Conservation (phyloP, 2,113 vertebrate genomes). For the Numida meleagris region DNA sequence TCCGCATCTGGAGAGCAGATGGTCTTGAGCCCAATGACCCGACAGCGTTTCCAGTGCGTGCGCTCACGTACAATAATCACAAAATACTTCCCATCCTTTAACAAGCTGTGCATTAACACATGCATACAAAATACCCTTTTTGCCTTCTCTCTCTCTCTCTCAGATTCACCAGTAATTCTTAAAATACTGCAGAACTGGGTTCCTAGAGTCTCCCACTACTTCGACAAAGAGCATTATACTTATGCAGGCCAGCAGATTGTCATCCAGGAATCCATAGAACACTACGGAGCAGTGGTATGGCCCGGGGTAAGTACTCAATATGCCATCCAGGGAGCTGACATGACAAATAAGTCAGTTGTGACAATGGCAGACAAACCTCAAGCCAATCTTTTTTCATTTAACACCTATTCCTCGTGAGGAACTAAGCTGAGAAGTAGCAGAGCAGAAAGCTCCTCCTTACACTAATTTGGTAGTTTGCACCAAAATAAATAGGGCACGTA, state of each 20-base stretch:
- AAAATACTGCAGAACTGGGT: conserved; percentile 71
- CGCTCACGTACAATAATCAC: fast-evolving
- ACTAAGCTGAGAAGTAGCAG: background rate
- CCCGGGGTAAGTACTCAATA: conserved; percentile 72
- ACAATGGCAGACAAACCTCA: background rate
- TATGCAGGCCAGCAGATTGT: conserved; percentile 75
- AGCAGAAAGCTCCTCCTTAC: background rate
- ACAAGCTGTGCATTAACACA: background rate
- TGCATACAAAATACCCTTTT: background rate
- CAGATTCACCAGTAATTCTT: conserved; percentile 65
- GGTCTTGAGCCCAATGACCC: background rate
- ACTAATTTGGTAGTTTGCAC: background rate
- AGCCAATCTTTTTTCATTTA: background rate
- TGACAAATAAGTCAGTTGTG: background rate
- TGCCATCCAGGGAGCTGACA: background rate
- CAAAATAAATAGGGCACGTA: background rate
- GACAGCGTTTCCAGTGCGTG: background rate
- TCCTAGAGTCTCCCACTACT: conserved; percentile 71
- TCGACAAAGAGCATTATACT: conserved; percentile 76
- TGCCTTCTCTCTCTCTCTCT: background rate
- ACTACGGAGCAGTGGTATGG: conserved; percentile 79
- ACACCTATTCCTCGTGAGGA: background rate
- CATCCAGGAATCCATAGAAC: conserved; percentile 82
- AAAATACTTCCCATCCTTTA: background rate
- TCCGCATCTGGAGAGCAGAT: no score